Evolutionary conservation across 2,113 vertebrate genomes (phyloP).

Genomic region (Brachypteracias leptosomus): DNA sequence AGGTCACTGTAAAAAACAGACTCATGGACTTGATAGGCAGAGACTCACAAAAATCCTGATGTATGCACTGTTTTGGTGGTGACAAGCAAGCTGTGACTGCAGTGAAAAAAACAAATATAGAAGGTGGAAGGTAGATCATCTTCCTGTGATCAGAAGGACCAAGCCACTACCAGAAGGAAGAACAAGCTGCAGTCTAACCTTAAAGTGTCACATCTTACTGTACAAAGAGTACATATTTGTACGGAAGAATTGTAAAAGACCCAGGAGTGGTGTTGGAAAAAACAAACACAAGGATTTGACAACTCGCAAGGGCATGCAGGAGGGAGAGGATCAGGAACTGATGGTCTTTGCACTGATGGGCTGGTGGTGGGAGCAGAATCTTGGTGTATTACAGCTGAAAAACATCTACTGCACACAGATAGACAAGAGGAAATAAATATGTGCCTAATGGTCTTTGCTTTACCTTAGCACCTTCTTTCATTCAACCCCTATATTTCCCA

Average conservation of each 20-base stretch:
- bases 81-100: neutral
- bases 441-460: neutral
- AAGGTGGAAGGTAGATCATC: neutral
- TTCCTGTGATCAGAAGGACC: neutral
- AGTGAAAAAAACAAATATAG: neutral
- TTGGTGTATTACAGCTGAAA: neutral
- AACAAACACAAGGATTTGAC: neutral
- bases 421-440: accelerated
- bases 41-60: neutral
- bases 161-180: neutral
- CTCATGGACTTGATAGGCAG: neutral
- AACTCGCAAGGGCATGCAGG: neutral
- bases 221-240: neutral
- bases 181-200: neutral
- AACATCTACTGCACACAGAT: neutral
- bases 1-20: neutral
- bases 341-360: neutral
- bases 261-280: no score
- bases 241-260: neutral
- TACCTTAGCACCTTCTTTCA: neutral
- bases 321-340: neutral
- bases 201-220: accelerated
- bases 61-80: neutral
- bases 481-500: neutral
- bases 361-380: neutral